phyloP scores from a whole-genome alignment of 2,113 vertebrate genomes.

The Aplodontia rufa region DNA sequence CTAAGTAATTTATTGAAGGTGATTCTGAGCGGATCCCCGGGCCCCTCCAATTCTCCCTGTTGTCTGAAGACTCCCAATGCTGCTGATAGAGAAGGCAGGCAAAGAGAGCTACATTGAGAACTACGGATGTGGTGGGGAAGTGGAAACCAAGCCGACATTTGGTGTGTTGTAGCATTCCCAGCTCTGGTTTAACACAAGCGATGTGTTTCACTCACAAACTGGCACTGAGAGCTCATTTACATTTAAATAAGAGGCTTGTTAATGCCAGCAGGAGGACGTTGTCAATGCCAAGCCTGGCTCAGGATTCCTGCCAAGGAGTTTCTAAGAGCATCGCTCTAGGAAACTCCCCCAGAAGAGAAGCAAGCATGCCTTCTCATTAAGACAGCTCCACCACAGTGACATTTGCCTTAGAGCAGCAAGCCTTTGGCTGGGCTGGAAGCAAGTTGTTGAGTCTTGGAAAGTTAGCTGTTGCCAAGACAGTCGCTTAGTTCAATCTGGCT shows the following conservation, averaged over 20 bases:
- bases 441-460: constrained; percentile 69
- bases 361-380: constrained; percentile 80
- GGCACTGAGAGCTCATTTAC: constrained; percentile 88
- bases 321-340: constrained; percentile 89
- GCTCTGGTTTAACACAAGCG: constrained; percentile 87
- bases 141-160: constrained; percentile 76
- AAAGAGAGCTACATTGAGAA: constrained; percentile 35
- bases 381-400: constrained; percentile 74
- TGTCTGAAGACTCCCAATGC: neutral
- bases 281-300: constrained; percentile 87
- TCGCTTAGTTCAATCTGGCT: constrained; percentile 50
- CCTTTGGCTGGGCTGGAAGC: constrained; percentile 70
- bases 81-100: constrained; percentile 39
- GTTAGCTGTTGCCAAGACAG: constrained; percentile 64
- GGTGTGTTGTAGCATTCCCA: constrained; percentile 80
- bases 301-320: constrained; percentile 87
- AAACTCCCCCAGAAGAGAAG: constrained; percentile 86
- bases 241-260: constrained; percentile 88
- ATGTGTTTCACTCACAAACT: constrained; percentile 87
- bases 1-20: neutral
- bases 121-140: constrained; percentile 68
- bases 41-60: neutral
- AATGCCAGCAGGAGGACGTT: constrained; percentile 87
- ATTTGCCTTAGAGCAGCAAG: constrained; percentile 74
- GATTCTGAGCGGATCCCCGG: neutral